Percentiles rank a stretch among this genome's conserved stretches.
Evolutionary conservation across 2,797 vertebrate species (phyloP).

Genomic region (Scyliorhinus canicula): DNA sequence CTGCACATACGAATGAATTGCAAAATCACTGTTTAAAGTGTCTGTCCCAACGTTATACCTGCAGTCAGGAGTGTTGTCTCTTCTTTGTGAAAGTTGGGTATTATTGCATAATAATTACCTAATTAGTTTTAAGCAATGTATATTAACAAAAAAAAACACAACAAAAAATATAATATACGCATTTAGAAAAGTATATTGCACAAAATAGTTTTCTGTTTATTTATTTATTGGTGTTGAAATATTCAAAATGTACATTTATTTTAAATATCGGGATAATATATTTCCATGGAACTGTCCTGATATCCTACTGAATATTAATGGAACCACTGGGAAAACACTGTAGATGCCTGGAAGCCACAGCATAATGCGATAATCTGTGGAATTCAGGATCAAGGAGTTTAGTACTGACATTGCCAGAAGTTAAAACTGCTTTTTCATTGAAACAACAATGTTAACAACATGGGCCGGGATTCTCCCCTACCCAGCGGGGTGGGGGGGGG

Average conservation of each 20-base stretch:
- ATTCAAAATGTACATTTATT: background rate
- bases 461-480: too few relatives aligned
- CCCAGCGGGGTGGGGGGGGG: too few relatives aligned
- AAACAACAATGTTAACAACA: background rate
- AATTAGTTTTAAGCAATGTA: background rate
- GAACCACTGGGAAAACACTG: background rate
- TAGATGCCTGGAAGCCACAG: background rate
- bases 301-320: background rate
- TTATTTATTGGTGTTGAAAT: background rate
- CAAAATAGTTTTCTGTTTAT: background rate
- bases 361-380: background rate
- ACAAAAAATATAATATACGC: background rate
- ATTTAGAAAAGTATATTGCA: background rate
- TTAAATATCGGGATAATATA: background rate
- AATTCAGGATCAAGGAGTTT: background rate
- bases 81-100: background rate
- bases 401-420: background rate
- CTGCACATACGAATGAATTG: constrained; percentile 51
- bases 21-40: background rate
- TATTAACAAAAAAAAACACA: background rate
- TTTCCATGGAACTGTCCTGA: background rate
- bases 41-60: background rate
- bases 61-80: background rate
- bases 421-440: background rate
- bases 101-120: background rate